phyloP scores from a whole-genome alignment of 2,113 vertebrate species.

The Neotragus pygmaeus region DNA sequence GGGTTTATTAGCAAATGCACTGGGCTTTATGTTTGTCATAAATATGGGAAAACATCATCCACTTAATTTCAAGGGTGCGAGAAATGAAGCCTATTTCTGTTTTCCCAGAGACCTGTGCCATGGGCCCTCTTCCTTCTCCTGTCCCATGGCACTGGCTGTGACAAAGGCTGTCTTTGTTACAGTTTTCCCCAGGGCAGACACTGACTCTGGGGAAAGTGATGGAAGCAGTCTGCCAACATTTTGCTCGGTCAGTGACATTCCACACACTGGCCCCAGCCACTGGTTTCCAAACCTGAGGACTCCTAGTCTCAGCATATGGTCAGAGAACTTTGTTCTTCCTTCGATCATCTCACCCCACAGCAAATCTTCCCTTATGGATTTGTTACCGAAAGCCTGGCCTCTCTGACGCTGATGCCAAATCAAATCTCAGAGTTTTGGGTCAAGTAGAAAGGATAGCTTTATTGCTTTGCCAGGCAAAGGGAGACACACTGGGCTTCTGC shows the following conservation, averaged over 20 bases:
- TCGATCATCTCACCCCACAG: not conserved
- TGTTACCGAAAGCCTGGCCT: not conserved
- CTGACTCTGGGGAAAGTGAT: not conserved
- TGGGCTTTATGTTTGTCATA: not conserved
- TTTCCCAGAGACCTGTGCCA: not conserved
- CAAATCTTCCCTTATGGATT: not conserved
- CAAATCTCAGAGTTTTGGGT: not conserved
- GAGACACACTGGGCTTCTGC: not conserved
- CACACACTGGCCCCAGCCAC: fast-evolving
- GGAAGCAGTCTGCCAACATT: not conserved
- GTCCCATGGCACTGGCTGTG: not conserved
- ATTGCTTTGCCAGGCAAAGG: not conserved
- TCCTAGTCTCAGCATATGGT: not conserved
- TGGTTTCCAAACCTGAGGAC: not conserved
- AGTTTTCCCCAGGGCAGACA: not conserved
- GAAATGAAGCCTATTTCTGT: not conserved
- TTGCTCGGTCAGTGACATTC: not conserved
- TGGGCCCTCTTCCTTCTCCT: not conserved
- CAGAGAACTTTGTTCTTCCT: not conserved
- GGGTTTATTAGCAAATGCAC: not conserved
- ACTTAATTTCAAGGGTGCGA: not conserved
- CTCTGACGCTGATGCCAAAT: not conserved
- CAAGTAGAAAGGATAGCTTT: not conserved
- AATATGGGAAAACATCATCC: not conserved
- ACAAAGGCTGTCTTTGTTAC: not conserved